Evolutionary conservation across 2,113 vertebrate species (phyloP).

Genomic region (Xiphophorus hellerii): DNA sequence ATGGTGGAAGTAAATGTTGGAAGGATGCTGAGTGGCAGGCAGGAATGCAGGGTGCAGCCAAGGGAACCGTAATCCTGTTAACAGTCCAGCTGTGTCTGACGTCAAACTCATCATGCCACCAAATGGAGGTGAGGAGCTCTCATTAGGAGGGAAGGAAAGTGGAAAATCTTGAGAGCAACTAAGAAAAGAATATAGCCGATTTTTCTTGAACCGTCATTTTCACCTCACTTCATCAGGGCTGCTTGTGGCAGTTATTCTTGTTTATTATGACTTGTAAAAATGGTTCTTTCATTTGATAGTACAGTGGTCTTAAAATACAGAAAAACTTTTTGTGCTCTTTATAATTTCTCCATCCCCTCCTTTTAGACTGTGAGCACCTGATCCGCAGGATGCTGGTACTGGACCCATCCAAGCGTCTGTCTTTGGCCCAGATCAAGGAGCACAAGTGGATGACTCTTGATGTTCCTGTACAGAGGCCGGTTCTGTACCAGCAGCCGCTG

Average conservation of each 20-base stretch:
- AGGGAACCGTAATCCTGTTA: conserved; percentile 75
- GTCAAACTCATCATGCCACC: conserved; percentile 72
- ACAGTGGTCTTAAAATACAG: neutral
- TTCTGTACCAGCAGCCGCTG: conserved; percentile 85
- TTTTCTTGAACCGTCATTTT: conserved; percentile 27
- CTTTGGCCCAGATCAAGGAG: conserved; percentile 95
- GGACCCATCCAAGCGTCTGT: conserved; percentile 93
- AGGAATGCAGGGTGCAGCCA: conserved; percentile 64
- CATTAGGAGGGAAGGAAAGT: conserved; percentile 55
- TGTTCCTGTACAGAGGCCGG: conserved; percentile 88
- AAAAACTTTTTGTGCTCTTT: neutral
- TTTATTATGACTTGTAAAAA: conserved; percentile 19
- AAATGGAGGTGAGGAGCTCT: conserved; percentile 67
- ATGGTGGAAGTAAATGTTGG: conserved; percentile 31
- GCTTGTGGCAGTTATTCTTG: conserved; percentile 16
- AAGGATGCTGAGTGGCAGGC: conserved; percentile 42
- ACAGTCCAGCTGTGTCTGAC: conserved; percentile 78
- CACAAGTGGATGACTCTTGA: conserved; percentile 98
- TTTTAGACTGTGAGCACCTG: conserved; percentile 94
- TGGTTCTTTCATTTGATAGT: conserved; percentile 1
- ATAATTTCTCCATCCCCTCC: conserved; percentile 9
- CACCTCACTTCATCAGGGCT: conserved; percentile 17
- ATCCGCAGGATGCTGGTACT: conserved; percentile 97
- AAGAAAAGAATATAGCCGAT: conserved; percentile 26
- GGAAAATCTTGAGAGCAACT: conserved; percentile 22